Percentiles rank a stretch among this genome's conserved stretches.
These are phyloP conservation scores for Pelagia noctiluca DNA, from an alignment of 30 jellyfish, hydroid and myxozoan species.

Conservation along the genomic window DNA sequence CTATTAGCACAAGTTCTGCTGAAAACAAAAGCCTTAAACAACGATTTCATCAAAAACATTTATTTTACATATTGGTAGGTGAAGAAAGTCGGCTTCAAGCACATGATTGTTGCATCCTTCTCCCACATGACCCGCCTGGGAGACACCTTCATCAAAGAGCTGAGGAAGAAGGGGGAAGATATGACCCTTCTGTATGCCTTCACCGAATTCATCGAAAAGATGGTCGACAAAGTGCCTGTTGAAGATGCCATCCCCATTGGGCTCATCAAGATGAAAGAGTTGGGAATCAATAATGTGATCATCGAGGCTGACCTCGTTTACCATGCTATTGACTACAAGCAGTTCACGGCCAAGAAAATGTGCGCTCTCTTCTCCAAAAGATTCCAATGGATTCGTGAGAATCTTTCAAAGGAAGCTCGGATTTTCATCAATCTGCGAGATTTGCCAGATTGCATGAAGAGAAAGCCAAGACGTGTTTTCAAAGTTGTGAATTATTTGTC, in stretches of 20 bases:
- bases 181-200: slow-evolving; percentile 62
- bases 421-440: slow-evolving; percentile 73
- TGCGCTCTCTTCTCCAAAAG: slow-evolving; percentile 51
- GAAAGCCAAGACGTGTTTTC: slow-evolving; percentile 74
- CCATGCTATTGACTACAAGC: slow-evolving; percentile 58
- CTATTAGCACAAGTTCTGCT: too few species aligned
- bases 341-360: slow-evolving; percentile 38
- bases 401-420: slow-evolving; percentile 53
- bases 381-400: slow-evolving; percentile 68
- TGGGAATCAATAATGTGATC: slow-evolving; percentile 66
- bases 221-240: slow-evolving; percentile 65
- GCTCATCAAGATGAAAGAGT: slow-evolving; percentile 67
- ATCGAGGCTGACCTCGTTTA: slow-evolving; percentile 74
- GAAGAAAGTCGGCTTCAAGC: slow-evolving; percentile 78
- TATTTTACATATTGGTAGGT: slow-evolving; percentile 30
- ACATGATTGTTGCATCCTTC: slow-evolving; percentile 75
- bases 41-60: background rate
- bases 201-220: slow-evolving; percentile 64
- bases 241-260: slow-evolving; percentile 76
- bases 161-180: slow-evolving; percentile 79
- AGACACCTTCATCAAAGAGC: slow-evolving; percentile 77
- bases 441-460: slow-evolving; percentile 74
- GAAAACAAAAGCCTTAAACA: too few species aligned
- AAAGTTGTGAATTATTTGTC: slow-evolving; percentile 65
- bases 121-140: slow-evolving; percentile 87